Conservation (phyloP, 2,797 vertebrate genomes). For the Enteromius mattozi region DNA sequence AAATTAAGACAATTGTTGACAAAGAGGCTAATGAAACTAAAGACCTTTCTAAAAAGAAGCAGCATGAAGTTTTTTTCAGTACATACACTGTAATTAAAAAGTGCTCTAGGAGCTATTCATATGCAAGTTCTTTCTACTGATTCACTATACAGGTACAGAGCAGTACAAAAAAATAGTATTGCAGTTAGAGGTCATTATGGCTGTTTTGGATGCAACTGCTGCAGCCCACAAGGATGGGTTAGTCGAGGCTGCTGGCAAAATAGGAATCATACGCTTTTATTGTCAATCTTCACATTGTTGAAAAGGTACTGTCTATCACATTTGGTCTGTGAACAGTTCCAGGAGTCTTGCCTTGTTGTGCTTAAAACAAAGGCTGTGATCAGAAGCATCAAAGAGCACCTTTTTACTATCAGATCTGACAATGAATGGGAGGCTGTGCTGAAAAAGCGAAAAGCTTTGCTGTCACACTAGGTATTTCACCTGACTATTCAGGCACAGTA, state of each 20-base stretch:
- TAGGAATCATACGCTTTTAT: background rate
- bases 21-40: background rate
- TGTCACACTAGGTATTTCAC: background rate
- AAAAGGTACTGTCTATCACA: background rate
- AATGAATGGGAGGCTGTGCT: background rate
- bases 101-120: background rate
- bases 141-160: background rate
- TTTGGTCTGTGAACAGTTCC: background rate
- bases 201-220: constrained; percentile 10
- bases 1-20: constrained; percentile 1
- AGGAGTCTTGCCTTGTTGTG: background rate
- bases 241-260: background rate
- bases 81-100: background rate
- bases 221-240: background rate
- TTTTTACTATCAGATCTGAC: background rate
- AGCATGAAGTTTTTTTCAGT: background rate
- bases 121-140: background rate
- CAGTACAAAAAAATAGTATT: background rate
- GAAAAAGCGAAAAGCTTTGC: background rate
- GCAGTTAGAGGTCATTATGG: background rate
- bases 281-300: constrained; percentile 1
- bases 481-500: background rate
- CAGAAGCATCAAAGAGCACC: background rate
- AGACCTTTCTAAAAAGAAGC: background rate
- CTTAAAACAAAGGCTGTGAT: background rate